These are phyloP conservation scores for Incurvaria masculella DNA, from an alignment of 2,888 invertebrate species.

Conservation along the genomic window DNA sequence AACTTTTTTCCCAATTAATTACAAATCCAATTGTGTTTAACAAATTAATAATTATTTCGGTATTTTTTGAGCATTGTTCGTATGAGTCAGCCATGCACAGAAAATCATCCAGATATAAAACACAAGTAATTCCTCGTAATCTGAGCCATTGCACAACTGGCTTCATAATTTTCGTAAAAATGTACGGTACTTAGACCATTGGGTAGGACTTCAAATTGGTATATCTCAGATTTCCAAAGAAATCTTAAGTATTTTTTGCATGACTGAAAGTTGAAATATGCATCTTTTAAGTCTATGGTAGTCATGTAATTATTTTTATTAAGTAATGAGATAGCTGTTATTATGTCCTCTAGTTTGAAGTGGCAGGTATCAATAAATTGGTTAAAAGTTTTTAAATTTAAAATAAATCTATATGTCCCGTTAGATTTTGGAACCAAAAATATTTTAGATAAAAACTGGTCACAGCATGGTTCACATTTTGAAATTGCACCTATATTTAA, in stretches of 20 bases:
- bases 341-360: constrained; percentile 9
- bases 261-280: background rate
- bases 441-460: background rate
- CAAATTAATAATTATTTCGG: background rate
- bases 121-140: background rate
- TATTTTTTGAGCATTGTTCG: background rate
- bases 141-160: background rate
- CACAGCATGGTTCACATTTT: background rate
- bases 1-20: background rate
- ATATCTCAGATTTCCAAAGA: background rate
- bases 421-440: background rate
- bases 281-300: constrained; percentile 5
- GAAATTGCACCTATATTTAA: background rate
- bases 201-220: background rate
- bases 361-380: constrained; percentile 2
- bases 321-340: constrained; percentile 5
- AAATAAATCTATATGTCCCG: constrained; percentile 1
- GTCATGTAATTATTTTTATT: constrained; percentile 5
- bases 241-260: background rate
- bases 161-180: background rate
- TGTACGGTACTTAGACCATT: background rate
- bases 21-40: background rate
- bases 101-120: background rate
- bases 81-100: background rate
- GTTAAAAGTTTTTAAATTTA: constrained; percentile 6